Evolutionary conservation across 2,888 invertebrate genomes (phyloP), one percentile per base, ranked within the genome.

Genomic region (Molorchus minor): DNA sequence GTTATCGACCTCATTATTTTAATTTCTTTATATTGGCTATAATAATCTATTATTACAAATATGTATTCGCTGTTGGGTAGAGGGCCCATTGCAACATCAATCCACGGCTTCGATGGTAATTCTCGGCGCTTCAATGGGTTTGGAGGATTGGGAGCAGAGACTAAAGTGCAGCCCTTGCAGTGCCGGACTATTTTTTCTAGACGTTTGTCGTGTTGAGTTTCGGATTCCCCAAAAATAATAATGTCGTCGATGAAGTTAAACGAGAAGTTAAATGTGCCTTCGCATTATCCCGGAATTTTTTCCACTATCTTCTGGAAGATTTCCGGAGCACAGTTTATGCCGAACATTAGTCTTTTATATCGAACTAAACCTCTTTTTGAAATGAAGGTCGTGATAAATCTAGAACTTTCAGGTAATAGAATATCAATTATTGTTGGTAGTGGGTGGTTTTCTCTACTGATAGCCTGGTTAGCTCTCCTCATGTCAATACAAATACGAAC

Each of bases 401-500:
- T n/a, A 7, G 55, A 55, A 8, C 8, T 5, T 12, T n/a, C 2
- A 3, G 53, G 44, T 35, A 58, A 29, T 19, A 58, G 36, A 20
- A 30, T 16, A 4, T 58, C 54, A 10, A n/a, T n/a, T n/a, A 58
- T 46, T 25, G 54, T 58, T 1, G 54, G 53, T 19, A 58, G 12
- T 17, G 54, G 58, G 25, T 58, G 45, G 30, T 54, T 54, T 46
- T 58, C 67, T 21, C 61, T 46, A 21, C 57, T 41, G n/a, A 77
- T 70, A 1, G 76, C 74, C 51, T 58, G 60, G 61, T 78, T 77
- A 56, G 73, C 66, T 17, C 76, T 60, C 8, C 74, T 58, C 71
- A 77, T 77, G 55, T 77, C 77, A 16, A 77, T 59, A 57, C 77
- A 75, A 25, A 78, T 62, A 10, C 74, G 58, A 13, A 77, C 68